A percentile compares a stretch with the other conserved stretches of the same genome.
Conservation (phyloP, 2,888 invertebrate genomes). For the Euplexia lucipara region DNA sequence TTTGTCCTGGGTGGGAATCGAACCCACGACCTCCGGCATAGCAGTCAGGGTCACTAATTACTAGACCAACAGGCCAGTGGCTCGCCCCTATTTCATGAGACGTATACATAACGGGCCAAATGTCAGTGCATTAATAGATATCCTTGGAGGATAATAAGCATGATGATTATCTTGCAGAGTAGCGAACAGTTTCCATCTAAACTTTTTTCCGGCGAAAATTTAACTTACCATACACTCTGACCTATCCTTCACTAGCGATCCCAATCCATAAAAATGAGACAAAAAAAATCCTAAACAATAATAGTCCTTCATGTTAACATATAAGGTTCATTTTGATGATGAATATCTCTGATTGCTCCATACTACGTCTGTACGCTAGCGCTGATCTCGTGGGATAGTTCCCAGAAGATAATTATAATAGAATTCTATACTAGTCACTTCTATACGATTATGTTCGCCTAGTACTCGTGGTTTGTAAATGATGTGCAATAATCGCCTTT, state of each 20-base stretch:
- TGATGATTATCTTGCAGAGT: too few relatives aligned
- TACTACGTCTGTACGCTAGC: conserved; percentile 63
- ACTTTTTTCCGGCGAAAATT: conserved; percentile 37
- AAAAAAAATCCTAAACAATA: conserved; percentile 24
- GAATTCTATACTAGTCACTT: conserved; percentile 71
- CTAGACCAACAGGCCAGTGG: too few relatives aligned
- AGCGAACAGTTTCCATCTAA: conserved; percentile 21
- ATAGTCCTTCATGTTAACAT: conserved; percentile 3
- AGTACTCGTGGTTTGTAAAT: conserved; percentile 63
- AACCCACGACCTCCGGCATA: too few relatives aligned
- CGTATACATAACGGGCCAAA: too few relatives aligned
- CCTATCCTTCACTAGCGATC: conserved; percentile 58
- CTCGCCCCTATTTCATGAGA: too few relatives aligned
- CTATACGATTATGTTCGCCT: conserved; percentile 75
- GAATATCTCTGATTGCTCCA: conserved; percentile 52
- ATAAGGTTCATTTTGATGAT: conserved; percentile 53
- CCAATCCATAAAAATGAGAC: conserved; percentile 62
- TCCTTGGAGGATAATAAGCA: too few relatives aligned
- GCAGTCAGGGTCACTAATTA: too few relatives aligned
- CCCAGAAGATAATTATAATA: conserved; percentile 76
- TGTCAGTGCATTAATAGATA: too few relatives aligned
- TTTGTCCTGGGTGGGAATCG: too few relatives aligned
- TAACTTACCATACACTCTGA: conserved; percentile 32
- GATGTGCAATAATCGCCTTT: conserved; percentile 37
- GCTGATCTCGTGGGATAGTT: conserved; percentile 86